These are phyloP conservation scores for Theropithecus gelada DNA, from an alignment of 2,113 vertebrate genomes.

Conservation along the genomic window DNA sequence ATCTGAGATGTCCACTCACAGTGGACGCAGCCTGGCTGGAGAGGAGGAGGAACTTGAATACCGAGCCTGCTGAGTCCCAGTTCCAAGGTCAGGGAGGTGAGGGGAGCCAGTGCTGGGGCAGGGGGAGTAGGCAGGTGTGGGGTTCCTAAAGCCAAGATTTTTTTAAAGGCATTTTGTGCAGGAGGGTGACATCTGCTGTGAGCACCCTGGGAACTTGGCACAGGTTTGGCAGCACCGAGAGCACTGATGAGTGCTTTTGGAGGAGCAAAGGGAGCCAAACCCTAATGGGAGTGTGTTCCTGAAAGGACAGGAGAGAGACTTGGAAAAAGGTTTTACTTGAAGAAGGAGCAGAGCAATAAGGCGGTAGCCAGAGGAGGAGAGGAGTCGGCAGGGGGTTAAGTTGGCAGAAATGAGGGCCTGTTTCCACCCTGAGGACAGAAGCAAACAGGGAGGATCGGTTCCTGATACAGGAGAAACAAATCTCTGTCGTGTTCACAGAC, in stretches of 20 bases:
- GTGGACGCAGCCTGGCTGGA: background rate
- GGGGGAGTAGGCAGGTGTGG: rapidly evolving
- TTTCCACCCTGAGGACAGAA: rapidly evolving
- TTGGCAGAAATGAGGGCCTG: background rate
- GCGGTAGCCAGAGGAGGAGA: background rate
- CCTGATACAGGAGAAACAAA: rapidly evolving
- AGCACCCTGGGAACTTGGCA: background rate
- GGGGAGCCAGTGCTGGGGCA: rapidly evolving
- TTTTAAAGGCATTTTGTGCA: background rate
- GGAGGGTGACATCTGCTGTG: background rate
- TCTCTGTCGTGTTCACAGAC: background rate
- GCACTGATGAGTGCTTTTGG: background rate
- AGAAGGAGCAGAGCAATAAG: no score
- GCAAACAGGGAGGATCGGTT: background rate
- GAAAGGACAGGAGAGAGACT: background rate
- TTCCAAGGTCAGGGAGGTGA: background rate
- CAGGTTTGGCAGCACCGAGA: background rate
- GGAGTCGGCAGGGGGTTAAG: background rate
- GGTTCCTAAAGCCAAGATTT: background rate
- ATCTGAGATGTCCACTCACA: background rate
- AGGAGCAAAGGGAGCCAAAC: background rate
- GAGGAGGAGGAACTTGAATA: no score
- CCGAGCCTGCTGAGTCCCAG: background rate
- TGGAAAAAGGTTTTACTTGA: background rate
- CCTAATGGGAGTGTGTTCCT: background rate